These are phyloP conservation scores for Seira ritae DNA, from an alignment of 2,888 invertebrate genomes.

Conservation along the genomic window DNA sequence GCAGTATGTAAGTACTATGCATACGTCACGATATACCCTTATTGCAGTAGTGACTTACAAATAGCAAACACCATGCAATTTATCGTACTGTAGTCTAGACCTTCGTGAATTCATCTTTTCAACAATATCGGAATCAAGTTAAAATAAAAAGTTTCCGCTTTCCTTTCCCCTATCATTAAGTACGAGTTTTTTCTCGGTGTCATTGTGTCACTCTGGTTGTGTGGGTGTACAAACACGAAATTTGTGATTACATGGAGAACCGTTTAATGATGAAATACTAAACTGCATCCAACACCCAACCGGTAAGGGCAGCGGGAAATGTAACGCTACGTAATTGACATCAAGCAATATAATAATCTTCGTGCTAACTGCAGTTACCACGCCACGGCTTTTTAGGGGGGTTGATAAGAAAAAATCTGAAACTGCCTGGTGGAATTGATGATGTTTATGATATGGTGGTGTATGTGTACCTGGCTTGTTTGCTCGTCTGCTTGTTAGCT, in stretches of 20 bases:
- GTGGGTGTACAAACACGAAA: neutral
- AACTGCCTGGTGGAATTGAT: too few relatives aligned
- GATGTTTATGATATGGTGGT: slow-evolving; percentile 29
- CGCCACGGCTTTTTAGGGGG: too few relatives aligned
- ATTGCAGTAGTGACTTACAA: too few relatives aligned
- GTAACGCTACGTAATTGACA: slow-evolving; percentile 20
- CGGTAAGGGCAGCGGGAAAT: slow-evolving; percentile 25
- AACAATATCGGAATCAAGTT: too few relatives aligned
- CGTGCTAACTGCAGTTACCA: too few relatives aligned
- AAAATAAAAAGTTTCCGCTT: slow-evolving; percentile 14
- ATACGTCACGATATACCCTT: too few relatives aligned
- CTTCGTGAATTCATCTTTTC: too few relatives aligned
- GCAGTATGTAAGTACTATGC: too few relatives aligned
- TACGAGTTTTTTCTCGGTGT: slow-evolving; percentile 34
- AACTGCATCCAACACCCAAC: neutral
- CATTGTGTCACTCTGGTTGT: slow-evolving; percentile 49
- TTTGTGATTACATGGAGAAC: slow-evolving; percentile 22
- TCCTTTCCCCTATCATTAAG: neutral
- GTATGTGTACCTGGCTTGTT: slow-evolving; percentile 29
- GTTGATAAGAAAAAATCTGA: too few relatives aligned
- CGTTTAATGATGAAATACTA: slow-evolving; percentile 11
- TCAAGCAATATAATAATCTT: too few relatives aligned
- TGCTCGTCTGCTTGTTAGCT: slow-evolving; percentile 36
- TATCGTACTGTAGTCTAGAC: too few relatives aligned
- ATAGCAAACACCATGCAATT: too few relatives aligned